A percentile compares a stretch with the other conserved stretches of the same genome.
phyloP scores from a whole-genome alignment of 2,888 invertebrate genomes.

The Ochropleura plecta region DNA sequence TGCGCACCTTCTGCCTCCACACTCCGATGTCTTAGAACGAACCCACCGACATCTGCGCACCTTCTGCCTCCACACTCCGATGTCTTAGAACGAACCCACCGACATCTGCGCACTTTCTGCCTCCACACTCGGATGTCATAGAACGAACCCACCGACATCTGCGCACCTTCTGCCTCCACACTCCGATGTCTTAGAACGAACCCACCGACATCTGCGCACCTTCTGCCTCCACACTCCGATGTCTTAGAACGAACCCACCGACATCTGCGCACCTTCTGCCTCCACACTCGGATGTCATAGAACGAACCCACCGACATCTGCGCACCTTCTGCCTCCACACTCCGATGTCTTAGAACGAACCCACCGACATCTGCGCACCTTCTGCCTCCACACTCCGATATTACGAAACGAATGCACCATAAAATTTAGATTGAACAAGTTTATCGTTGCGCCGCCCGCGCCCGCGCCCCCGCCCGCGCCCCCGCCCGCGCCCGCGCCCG shows the following conservation, averaged over 20 bases:
- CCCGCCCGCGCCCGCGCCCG: no score
- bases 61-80: background rate
- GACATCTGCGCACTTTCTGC: slow-evolving; percentile 1
- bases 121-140: slow-evolving; percentile 19
- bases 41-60: slow-evolving; percentile 25
- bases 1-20: background rate
- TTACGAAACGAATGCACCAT: slow-evolving; percentile 53
- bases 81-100: slow-evolving; percentile 47
- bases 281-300: no score
- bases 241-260: slow-evolving; percentile 48
- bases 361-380: slow-evolving; percentile 2
- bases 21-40: slow-evolving; percentile 39
- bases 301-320: no score
- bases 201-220: slow-evolving; percentile 24
- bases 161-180: background rate
- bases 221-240: background rate
- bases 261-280: no score
- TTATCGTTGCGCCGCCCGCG: slow-evolving; percentile 42
- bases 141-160: slow-evolving; percentile 42
- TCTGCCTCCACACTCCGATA: background rate
- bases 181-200: slow-evolving; percentile 41
- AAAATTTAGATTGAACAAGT: slow-evolving; percentile 59
- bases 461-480: no score
- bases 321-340: no score
- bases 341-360: no score